Conservation (phyloP, 2,113 vertebrate genomes). For the Brachyhypopomus gauderio region DNA sequence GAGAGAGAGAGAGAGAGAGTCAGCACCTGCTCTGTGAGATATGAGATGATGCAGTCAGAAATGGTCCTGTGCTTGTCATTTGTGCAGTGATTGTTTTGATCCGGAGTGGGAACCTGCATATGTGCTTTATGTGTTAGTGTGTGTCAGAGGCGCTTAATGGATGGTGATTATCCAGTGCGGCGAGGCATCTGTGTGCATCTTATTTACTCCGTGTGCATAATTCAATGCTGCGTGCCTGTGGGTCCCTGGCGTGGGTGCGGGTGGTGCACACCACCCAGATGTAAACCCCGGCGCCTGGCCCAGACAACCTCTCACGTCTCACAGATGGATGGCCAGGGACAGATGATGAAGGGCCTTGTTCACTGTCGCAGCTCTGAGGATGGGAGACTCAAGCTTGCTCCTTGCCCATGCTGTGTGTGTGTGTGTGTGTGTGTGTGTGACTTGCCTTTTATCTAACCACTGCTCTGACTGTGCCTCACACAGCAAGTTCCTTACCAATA, state of each 20-base stretch:
- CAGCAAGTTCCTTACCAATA: not conserved
- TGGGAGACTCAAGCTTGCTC: not conserved
- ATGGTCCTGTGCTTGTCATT: no score
- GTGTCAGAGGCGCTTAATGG: not conserved
- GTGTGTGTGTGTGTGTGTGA: not conserved
- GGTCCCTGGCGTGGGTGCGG: not conserved
- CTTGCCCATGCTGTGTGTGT: not conserved
- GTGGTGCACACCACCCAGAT: conserved; percentile 34
- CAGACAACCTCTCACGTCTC: conserved; percentile 30
- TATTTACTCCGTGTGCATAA: not conserved
- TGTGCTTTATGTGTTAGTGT: not conserved
- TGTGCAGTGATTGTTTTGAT: no score
- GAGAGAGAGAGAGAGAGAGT: not conserved
- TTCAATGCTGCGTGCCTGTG: not conserved
- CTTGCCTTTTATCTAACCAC: no score
- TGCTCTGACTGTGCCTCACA: no score
- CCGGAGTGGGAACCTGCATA: not conserved
- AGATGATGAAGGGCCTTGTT: conserved; percentile 27
- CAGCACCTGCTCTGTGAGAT: not conserved
- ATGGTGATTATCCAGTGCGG: not conserved
- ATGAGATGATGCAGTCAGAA: not conserved
- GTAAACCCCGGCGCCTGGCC: conserved; percentile 14
- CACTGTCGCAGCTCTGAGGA: conserved; percentile 25
- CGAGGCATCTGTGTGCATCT: not conserved
- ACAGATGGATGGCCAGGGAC: conserved; percentile 33